Base-by-base conservation (phyloP, 2,797 vertebrate species). In the Macroramphosus scolopax region DNA sequence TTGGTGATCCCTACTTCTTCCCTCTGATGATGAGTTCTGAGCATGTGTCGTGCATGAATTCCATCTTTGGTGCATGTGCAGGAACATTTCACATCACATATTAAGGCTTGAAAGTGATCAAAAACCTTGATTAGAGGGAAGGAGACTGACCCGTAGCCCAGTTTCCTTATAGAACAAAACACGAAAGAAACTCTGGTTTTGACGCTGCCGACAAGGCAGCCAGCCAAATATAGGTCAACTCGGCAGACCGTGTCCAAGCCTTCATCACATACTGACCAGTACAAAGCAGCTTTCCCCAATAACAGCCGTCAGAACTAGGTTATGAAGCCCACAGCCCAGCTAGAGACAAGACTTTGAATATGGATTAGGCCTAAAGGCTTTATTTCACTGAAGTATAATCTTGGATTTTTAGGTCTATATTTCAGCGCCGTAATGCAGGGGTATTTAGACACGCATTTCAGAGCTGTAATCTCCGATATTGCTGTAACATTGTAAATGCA, bases 331-430 rank as follows among this genome's bases (percentile, higher is more conserved):
- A 15, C 51, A 47, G 54, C 58, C 54, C 56, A 48, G 75, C 63
- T 62, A 63, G 39, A 73, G 48, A 80, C 78, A 80, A 81, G 80
- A 83, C 66, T 83, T 75, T 77, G 71, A 83, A 78, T 81, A 77
- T 83, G 81, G 81, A 88, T 87, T 87, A 87, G 72, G 60, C 69
- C 81, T 67, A 73, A 71, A 75, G 77, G 82, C 79, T 82, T 85
- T 83, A 85, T 75, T 77, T 77, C 67, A 64, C 71, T 67, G 22
- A 64, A 76, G 58, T 66, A 77, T 82, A 85, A 85, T 78, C 82
- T 86, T 81, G 76, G 76, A 55, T 82, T 80, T 86, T 80, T 56
- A 45, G 41, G 65, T 82, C 67, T 79, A 77, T 78, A 70, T 85
- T 81, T 75, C 68, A 72, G 61, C 5, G n/a, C 18, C 1, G 63